phyloP scores from a whole-genome alignment of 2,888 invertebrate species.

The Lasioglossum figueresi region DNA sequence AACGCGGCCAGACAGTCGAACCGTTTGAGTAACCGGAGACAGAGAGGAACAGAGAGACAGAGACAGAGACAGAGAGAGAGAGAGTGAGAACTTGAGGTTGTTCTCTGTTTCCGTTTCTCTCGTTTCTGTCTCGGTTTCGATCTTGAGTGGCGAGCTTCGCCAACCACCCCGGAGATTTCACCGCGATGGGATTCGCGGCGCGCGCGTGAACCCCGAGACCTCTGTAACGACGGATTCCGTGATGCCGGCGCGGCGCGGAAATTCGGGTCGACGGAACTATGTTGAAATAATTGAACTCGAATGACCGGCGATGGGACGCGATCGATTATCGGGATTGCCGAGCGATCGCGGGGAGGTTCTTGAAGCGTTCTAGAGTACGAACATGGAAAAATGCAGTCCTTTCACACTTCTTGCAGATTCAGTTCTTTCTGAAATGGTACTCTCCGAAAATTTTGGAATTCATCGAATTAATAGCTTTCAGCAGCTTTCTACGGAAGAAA shows the following conservation, averaged over 20 bases:
- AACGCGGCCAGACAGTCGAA: background rate
- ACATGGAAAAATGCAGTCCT: background rate
- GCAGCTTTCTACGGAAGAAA: too few relatives aligned
- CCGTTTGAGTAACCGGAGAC: background rate
- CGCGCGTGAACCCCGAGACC: background rate
- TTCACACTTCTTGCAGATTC: too few relatives aligned
- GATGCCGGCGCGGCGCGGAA: background rate
- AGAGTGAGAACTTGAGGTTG: background rate
- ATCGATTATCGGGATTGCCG: background rate
- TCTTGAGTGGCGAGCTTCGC: background rate
- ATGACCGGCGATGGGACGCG: background rate
- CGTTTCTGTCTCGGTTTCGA: background rate
- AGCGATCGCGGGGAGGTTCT: background rate
- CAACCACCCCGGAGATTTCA: constrained; percentile 1
- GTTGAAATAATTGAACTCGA: constrained; percentile 3
- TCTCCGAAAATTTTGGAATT: too few relatives aligned
- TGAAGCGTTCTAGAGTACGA: background rate
- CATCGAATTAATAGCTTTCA: too few relatives aligned
- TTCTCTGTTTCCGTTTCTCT: background rate
- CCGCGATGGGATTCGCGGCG: constrained; percentile 1
- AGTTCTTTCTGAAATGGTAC: too few relatives aligned
- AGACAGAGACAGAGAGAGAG: background rate
- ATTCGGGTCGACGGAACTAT: background rate
- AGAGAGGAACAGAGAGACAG: background rate
- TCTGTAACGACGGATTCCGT: background rate